Base-by-base conservation (phyloP, 2,888 invertebrate genomes). In the Hemistola chrysoprasaria region DNA sequence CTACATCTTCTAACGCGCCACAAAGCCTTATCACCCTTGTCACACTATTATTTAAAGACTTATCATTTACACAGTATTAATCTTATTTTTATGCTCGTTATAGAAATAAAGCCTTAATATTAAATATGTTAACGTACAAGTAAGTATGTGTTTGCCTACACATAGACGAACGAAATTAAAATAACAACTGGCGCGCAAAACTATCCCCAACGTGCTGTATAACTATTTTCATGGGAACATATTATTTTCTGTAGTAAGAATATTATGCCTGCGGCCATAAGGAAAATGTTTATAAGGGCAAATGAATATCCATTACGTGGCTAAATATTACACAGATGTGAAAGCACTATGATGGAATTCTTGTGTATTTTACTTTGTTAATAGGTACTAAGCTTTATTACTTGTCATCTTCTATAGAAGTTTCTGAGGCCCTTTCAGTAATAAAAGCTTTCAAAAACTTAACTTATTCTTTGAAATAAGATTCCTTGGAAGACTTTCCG, bases 331-430 rank as follows among this genome's bases (percentile, higher is more conserved):
- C 34, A 22, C 38, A 6, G 25, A 45, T 40, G 33, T 34, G 29
- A 43, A 34, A 47, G 27, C 36, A 48, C 31, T 46, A 39, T 40
- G 50, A 44, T 43, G 43, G 46, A 47, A 42, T 44, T 48, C 44
- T 44, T 47, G 30, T 48, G 43, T 53, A 44, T 24, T 30, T 48
- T 49, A 31, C 45, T 47, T 50, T 53, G 37, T 46, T 46, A 49
- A 30, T 30, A n/a, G n/a, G n/a, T n/a, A 32, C 33, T 50, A 53
- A 50, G 46, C 53, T 47, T 50, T 48, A 50, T 45, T 47, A 47
- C 48, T 46, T 47, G 47, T 41, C 41, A 47, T 24, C 10, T 29
- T 10, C 38, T 45, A 36, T 35, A 39, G 21, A 50, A 46, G 30
- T 47, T 46, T 24, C 40, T 28, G 22, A 26, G 27, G 33, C 25